Conservation (phyloP, 2,797 vertebrate genomes). For the Borostomias antarcticus region DNA sequence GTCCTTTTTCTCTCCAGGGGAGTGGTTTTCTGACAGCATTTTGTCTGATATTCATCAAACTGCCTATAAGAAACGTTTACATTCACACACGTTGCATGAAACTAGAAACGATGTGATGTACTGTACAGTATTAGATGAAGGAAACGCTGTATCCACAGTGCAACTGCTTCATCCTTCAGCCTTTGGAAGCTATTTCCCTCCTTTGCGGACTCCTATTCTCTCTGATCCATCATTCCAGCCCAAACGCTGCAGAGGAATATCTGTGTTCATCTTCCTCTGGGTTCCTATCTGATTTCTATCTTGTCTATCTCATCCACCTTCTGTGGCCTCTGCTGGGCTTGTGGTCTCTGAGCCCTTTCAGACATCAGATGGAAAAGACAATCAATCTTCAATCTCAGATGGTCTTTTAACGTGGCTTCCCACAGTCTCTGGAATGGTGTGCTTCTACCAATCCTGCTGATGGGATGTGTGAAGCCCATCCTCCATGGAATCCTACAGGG, state of each 20-base stretch:
- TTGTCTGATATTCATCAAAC: background rate
- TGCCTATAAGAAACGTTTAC: too few species aligned
- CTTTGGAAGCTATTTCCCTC: background rate
- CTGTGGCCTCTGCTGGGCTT: conserved; percentile 14
- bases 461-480: conserved; percentile 35
- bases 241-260: conserved; percentile 37
- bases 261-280: conserved; percentile 42
- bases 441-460: conserved; percentile 25
- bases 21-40: background rate
- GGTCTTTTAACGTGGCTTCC: conserved; percentile 25
- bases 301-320: conserved; percentile 47
- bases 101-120: background rate
- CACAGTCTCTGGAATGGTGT: conserved; percentile 11
- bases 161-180: background rate
- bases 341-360: background rate
- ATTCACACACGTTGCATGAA: too few species aligned
- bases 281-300: conserved; percentile 59
- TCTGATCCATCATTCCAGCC: conserved; percentile 44
- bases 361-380: conserved; percentile 16
- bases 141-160: background rate
- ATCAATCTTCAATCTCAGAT: conserved; percentile 52
- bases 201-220: conserved; percentile 8
- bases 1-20: conserved; percentile 12
- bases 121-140: background rate
- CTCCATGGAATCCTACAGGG: conserved; percentile 17